Evolutionary conservation across 1,140 invertebrate species (phyloP).

Genomic region (Eriocheir sinensis): DNA sequence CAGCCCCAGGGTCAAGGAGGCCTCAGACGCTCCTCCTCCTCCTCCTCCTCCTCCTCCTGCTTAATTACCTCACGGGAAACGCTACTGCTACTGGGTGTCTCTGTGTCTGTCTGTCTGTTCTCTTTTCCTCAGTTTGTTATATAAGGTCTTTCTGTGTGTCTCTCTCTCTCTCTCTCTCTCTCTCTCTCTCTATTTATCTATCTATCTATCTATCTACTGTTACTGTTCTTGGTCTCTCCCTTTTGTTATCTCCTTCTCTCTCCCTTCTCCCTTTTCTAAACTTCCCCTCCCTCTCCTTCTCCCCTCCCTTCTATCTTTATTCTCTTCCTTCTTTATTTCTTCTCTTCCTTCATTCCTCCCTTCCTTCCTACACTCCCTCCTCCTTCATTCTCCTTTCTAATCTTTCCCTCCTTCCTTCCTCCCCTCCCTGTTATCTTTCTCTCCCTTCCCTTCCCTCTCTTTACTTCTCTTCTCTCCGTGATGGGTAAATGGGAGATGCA

Average conservation of each 20-base stretch:
- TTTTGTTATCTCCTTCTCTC: too few relatives aligned
- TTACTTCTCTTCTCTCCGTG: not conserved
- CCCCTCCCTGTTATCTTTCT: too few relatives aligned
- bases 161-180: slow-evolving; percentile 54
- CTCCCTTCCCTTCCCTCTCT: not conserved
- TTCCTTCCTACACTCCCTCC: too few relatives aligned
- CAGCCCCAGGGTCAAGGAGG: not conserved
- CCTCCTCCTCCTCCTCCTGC: not conserved
- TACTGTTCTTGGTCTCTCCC: too few relatives aligned
- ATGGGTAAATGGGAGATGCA: not conserved
- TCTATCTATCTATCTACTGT: not conserved
- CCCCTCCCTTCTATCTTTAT: too few relatives aligned
- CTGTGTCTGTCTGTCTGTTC: too few relatives aligned
- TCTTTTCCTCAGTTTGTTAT: too few relatives aligned
- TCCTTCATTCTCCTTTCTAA: too few relatives aligned
- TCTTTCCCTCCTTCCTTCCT: too few relatives aligned
- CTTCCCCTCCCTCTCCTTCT: too few relatives aligned
- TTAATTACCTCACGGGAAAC: not conserved
- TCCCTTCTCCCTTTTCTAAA: too few relatives aligned
- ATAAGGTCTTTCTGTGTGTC: not conserved
- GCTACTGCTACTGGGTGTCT: too few relatives aligned
- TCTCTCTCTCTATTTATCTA: slow-evolving; percentile 38
- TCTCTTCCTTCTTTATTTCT: not conserved
- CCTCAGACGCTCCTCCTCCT: not conserved
- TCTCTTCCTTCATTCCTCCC: not conserved